phyloP scores from a whole-genome alignment of 1,140 invertebrate species.

The Anoplophora glabripennis region DNA sequence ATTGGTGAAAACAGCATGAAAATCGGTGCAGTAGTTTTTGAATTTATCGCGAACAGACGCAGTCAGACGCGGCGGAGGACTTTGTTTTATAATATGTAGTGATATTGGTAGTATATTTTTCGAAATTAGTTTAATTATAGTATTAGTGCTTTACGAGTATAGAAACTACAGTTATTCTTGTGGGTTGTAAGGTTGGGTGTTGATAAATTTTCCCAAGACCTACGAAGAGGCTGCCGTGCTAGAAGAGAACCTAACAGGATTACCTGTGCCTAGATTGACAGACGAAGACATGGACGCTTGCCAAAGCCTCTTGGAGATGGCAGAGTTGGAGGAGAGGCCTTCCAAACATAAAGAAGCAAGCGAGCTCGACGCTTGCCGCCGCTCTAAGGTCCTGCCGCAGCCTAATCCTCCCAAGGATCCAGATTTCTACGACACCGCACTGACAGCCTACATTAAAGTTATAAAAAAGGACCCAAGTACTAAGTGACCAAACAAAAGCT shows the following conservation, averaged over 20 bases:
- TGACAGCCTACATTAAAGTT: conserved; percentile 56
- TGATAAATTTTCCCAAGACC: conserved; percentile 60
- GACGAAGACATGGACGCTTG: conserved; percentile 3
- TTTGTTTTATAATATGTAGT: no score
- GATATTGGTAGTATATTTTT: no score
- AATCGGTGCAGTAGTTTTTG: no score
- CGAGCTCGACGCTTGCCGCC: neutral
- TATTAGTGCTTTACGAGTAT: no score
- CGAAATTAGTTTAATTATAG: no score
- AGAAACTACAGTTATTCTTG: no score
- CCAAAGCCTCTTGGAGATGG: conserved; percentile 12
- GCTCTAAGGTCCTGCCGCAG: no score
- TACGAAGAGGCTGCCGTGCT: conserved; percentile 56
- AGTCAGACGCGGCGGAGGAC: no score
- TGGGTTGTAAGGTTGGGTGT: conserved; percentile 54
- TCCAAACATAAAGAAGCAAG: neutral
- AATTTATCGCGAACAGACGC: no score
- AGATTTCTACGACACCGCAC: conserved; percentile 50
- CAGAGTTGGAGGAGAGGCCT: neutral
- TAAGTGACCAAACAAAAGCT: neutral
- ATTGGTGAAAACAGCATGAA: no score
- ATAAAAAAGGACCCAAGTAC: neutral
- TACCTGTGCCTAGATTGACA: conserved; percentile 1
- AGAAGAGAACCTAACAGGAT: conserved; percentile 48
- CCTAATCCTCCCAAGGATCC: conserved; percentile 4